phyloP scores from a whole-genome alignment of 2,113 vertebrate genomes.

The Lamprotornis superbus region DNA sequence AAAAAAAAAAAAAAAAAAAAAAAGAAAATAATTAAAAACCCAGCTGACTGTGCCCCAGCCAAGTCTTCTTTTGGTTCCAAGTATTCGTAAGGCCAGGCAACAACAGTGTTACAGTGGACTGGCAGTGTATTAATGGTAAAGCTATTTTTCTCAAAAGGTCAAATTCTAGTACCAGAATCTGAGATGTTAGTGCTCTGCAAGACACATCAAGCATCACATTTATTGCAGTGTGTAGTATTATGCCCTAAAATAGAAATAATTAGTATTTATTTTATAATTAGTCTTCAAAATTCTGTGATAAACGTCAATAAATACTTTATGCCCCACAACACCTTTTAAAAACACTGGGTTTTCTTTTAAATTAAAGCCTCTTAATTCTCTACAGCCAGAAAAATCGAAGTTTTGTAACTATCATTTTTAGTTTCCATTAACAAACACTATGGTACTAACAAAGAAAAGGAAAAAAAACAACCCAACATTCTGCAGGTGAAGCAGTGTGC shows the following conservation, averaged over 20 bases:
- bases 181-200: background rate
- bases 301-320: background rate
- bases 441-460: background rate
- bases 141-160: background rate
- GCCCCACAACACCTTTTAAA: background rate
- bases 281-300: background rate
- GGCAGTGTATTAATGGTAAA: background rate
- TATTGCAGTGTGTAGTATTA: background rate
- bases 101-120: background rate
- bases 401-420: background rate
- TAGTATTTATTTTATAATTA: background rate
- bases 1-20: too few relatives aligned
- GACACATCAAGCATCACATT: background rate
- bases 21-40: background rate
- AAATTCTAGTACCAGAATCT: background rate
- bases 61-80: background rate
- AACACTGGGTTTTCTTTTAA: background rate
- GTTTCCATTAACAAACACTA: background rate
- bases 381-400: background rate
- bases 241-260: background rate
- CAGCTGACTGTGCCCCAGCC: background rate
- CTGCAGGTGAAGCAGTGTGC: constrained; percentile 3
- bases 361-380: background rate
- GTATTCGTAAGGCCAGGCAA: constrained; percentile 11
- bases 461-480: background rate